Evolutionary conservation across 1,140 invertebrate species (phyloP).

Genomic region (Lasioglossum albipes): DNA sequence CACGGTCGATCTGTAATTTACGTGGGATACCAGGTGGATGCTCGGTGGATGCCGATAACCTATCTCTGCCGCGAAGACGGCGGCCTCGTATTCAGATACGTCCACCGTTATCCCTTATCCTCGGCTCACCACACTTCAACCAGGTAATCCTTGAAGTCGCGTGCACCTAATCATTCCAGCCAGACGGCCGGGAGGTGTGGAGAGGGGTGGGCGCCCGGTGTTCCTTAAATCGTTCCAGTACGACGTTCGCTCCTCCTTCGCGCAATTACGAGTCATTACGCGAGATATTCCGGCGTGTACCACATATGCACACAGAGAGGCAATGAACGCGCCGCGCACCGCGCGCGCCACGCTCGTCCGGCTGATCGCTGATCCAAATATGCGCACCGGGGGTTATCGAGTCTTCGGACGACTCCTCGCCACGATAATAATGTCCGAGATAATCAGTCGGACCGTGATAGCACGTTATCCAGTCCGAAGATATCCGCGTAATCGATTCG

Average conservation of each 20-base stretch:
- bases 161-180: constrained; percentile 60
- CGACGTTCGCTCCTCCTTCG: constrained; percentile 61
- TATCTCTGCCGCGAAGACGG: constrained; percentile 16
- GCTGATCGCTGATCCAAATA: constrained; percentile 28
- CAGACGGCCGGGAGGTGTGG: not conserved
- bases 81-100: constrained; percentile 48
- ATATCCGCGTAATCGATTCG: constrained; percentile 2
- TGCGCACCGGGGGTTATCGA: not conserved
- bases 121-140: constrained; percentile 48
- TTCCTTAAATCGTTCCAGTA: constrained; percentile 65
- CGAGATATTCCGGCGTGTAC: constrained; percentile 49
- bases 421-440: constrained; percentile 2
- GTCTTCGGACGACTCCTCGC: not conserved
- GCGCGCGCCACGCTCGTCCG: constrained; percentile 1
- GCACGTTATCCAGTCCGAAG: too few species aligned
- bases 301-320: constrained; percentile 21
- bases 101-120: constrained; percentile 50
- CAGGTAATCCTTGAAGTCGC: constrained; percentile 58
- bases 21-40: constrained; percentile 4
- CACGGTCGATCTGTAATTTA: constrained; percentile 33
- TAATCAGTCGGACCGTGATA: not conserved
- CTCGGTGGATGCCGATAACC: constrained; percentile 36
- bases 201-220: constrained; percentile 55
- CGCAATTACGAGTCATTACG: constrained; percentile 67
- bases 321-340: not conserved